phyloP scores from a whole-genome alignment of 2,888 invertebrate species.

The Macrosiphum euphorbiae region DNA sequence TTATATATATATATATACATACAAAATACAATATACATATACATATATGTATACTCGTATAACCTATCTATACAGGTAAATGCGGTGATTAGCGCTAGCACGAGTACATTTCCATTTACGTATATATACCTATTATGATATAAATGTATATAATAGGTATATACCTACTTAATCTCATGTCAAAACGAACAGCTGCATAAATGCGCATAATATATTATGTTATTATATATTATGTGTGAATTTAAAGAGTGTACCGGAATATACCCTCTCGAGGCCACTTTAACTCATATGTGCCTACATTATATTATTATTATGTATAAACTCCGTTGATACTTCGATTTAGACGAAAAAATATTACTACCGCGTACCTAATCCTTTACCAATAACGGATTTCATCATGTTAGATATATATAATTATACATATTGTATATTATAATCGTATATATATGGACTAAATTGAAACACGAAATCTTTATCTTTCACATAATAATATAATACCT shows the following conservation, averaged over 20 bases:
- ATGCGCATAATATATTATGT: neutral
- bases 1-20: neutral
- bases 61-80: neutral
- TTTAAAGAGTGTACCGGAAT: slow-evolving; percentile 26
- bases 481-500: slow-evolving; percentile 4
- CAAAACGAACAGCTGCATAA: neutral
- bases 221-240: neutral
- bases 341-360: slow-evolving; percentile 5
- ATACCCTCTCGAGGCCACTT: slow-evolving; percentile 33
- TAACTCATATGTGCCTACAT: neutral
- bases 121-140: neutral
- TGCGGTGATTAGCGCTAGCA: slow-evolving; percentile 12
- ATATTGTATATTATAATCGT: neutral
- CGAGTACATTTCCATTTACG: slow-evolving; percentile 18
- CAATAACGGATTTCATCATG: slow-evolving; percentile 34
- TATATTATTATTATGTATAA: neutral
- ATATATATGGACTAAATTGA: slow-evolving; percentile 15
- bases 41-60: neutral
- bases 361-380: slow-evolving; percentile 42
- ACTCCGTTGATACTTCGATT: slow-evolving; percentile 6
- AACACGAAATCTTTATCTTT: slow-evolving; percentile 39
- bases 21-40: no score
- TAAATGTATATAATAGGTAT: neutral
- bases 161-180: neutral
- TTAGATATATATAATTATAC: neutral